Evolutionary conservation across 2,113 vertebrate species (phyloP).

Genomic region (Perccottus glenii): DNA sequence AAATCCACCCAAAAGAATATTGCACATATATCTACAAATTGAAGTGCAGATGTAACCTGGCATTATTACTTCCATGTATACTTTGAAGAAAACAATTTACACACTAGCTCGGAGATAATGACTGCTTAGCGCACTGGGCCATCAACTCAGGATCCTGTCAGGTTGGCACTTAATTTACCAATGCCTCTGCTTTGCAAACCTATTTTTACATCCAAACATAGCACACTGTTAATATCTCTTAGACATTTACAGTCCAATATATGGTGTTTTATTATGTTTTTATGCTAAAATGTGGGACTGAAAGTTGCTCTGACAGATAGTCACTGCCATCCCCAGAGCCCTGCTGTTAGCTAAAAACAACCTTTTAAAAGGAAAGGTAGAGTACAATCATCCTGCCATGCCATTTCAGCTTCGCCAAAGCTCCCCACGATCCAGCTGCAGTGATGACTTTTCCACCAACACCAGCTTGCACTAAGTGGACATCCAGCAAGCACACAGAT

Average conservation of each 20-base stretch:
- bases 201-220: neutral
- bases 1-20: neutral
- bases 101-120: neutral
- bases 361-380: slow-evolving; percentile 25
- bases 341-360: slow-evolving; percentile 4
- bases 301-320: slow-evolving; percentile 3
- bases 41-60: neutral
- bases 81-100: slow-evolving; percentile 1
- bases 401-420: slow-evolving; percentile 24
- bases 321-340: slow-evolving; percentile 6
- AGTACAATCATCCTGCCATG: slow-evolving; percentile 10
- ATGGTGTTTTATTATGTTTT: neutral
- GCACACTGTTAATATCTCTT: neutral
- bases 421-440: slow-evolving; percentile 15
- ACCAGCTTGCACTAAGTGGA: slow-evolving; percentile 37
- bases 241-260: neutral
- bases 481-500: slow-evolving; percentile 25
- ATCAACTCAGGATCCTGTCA: neutral
- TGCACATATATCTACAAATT: slow-evolving; percentile 4
- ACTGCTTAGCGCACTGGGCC: neutral
- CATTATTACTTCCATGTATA: neutral
- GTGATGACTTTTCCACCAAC: slow-evolving; percentile 46
- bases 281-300: neutral
- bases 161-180: neutral
- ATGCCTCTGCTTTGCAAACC: neutral